phyloP scores from a whole-genome alignment of 2,797 vertebrate genomes.

The Tadarida brasiliensis region DNA sequence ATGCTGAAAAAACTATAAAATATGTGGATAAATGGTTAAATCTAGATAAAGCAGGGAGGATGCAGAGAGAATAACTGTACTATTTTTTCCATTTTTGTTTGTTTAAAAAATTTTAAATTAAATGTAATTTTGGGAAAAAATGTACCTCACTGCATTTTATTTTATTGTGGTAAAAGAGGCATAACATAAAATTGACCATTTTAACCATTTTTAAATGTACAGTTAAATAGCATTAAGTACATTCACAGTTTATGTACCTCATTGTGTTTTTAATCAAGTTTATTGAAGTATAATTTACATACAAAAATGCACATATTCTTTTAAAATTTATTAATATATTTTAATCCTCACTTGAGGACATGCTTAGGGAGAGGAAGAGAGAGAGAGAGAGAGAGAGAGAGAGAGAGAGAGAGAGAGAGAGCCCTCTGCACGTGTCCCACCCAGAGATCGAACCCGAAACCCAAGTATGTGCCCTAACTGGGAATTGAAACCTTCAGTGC shows the following conservation, averaged over 20 bases:
- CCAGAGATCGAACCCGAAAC: too few relatives aligned
- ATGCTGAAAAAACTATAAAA: background rate
- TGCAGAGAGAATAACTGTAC: background rate
- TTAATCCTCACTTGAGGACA: too few relatives aligned
- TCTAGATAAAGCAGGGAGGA: background rate
- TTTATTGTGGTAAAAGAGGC: background rate
- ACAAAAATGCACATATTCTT: background rate
- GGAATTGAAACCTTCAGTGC: too few relatives aligned
- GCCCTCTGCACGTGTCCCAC: too few relatives aligned
- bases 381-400: too few relatives aligned
- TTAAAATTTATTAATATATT: too few relatives aligned
- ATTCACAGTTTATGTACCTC: background rate
- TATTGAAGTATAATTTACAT: background rate
- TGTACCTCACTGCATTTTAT: background rate
- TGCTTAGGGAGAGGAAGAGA: too few relatives aligned
- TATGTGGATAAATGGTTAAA: background rate
- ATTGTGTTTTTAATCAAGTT: background rate
- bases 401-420: too few relatives aligned
- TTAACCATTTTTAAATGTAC: background rate
- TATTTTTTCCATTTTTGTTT: background rate
- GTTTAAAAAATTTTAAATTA: background rate
- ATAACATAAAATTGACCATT: background rate
- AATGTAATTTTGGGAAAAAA: background rate
- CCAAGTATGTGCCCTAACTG: too few relatives aligned
- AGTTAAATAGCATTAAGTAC: background rate